Percentiles rank a stretch among this genome's conserved stretches.
Conservation (phyloP, 2,797 vertebrate species). For the Enteromius argenteus region DNA sequence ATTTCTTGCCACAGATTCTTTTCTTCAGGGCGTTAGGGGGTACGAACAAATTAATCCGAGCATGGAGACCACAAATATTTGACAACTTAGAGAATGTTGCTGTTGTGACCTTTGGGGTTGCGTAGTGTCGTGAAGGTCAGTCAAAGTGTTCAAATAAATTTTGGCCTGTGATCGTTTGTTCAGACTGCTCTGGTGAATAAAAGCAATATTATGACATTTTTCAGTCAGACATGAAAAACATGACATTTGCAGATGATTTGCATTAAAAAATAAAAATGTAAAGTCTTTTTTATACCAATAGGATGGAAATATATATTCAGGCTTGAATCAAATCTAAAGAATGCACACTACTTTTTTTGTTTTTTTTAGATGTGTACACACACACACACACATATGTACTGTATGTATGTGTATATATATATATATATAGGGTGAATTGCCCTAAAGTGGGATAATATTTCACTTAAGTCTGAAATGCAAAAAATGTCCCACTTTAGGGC, state of each 20-base stretch:
- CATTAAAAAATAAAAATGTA: not conserved
- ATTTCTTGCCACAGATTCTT: slow-evolving; percentile 7
- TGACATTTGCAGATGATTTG: slow-evolving; percentile 1
- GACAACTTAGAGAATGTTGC: slow-evolving; percentile 1
- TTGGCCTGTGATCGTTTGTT: not conserved
- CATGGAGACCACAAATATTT: not conserved
- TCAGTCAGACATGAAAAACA: not conserved
- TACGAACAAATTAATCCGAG: not conserved
- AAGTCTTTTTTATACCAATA: not conserved
- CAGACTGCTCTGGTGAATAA: not conserved
- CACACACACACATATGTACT: too few relatives aligned
- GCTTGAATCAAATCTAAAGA: not conserved
- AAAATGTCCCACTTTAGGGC: too few relatives aligned
- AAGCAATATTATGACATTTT: not conserved
- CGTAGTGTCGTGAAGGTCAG: not conserved
- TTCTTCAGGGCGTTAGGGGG: not conserved
- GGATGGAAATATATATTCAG: not conserved
- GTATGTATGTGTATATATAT: too few relatives aligned
- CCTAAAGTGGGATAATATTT: too few relatives aligned
- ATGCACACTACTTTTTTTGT: too few relatives aligned
- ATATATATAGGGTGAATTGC: too few relatives aligned
- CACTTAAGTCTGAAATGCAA: too few relatives aligned
- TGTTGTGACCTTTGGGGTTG: not conserved
- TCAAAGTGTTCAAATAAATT: not conserved
- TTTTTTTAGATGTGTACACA: too few relatives aligned